A percentile compares a stretch with the other conserved stretches of the same genome.
Evolutionary conservation across 2,113 vertebrate genomes (phyloP).

Genomic region (Microcebus jonahi): DNA sequence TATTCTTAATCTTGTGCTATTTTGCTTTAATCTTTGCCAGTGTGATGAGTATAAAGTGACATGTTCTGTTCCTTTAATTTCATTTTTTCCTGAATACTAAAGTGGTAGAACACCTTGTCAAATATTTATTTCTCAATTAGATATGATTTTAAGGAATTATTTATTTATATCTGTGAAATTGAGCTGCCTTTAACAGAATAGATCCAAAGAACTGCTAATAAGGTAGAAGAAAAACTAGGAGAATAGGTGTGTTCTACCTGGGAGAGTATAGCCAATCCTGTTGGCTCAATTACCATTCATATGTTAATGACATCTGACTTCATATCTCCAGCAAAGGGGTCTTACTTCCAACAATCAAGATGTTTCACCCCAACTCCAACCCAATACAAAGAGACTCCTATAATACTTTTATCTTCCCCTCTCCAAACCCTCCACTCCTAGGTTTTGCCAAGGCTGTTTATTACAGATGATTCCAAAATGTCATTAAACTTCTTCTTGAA

Average conservation of each 20-base stretch:
- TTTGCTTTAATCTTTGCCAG: background rate
- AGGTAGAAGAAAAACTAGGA: background rate
- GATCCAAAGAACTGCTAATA: background rate
- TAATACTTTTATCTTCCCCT: background rate
- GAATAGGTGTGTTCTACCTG: background rate
- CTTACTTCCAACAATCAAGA: background rate
- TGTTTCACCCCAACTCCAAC: background rate
- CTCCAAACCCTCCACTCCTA: background rate
- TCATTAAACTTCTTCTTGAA: background rate
- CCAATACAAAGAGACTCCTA: background rate
- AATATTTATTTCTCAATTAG: constrained; percentile 25
- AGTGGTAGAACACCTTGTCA: background rate
- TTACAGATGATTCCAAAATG: background rate
- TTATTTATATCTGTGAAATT: background rate
- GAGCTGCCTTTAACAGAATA: background rate
- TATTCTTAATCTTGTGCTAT: background rate
- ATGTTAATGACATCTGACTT: background rate
- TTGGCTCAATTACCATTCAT: background rate
- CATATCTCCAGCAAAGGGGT: background rate
- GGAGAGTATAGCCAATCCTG: background rate
- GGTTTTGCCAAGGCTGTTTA: background rate
- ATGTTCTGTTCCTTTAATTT: constrained; percentile 6
- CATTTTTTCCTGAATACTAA: background rate
- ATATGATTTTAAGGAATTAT: background rate
- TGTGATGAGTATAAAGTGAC: background rate